Evolutionary conservation across 2,113 vertebrate species (phyloP).

Genomic region (Bombycilla garrulus): DNA sequence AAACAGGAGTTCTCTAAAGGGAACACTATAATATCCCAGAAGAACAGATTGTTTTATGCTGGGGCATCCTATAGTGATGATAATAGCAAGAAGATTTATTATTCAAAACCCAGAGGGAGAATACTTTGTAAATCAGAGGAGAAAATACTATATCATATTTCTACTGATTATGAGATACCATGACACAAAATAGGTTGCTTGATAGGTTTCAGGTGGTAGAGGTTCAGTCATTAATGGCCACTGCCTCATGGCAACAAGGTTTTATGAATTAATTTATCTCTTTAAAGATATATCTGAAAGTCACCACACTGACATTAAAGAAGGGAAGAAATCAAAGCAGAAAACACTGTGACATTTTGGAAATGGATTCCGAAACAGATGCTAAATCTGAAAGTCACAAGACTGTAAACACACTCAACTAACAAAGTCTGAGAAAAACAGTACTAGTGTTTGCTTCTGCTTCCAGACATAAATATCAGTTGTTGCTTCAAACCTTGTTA

Average conservation of each 20-base stretch:
- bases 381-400: slow-evolving; percentile 14
- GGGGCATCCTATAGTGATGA: not conserved
- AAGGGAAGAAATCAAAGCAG: slow-evolving; percentile 13
- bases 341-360: slow-evolving; percentile 13
- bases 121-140: not conserved
- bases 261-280: not conserved
- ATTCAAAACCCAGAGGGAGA: not conserved
- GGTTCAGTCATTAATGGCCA: not conserved
- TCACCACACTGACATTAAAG: not conserved
- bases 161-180: not conserved
- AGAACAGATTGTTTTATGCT: not conserved
- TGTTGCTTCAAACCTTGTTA: not conserved
- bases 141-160: not conserved
- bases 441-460: not conserved
- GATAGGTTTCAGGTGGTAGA: not conserved
- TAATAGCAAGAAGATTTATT: slow-evolving; percentile 19
- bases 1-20: slow-evolving; percentile 5
- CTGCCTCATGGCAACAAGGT: not conserved
- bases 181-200: not conserved
- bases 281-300: not conserved
- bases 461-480: not conserved
- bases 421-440: not conserved
- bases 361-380: not conserved
- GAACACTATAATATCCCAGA: slow-evolving; percentile 2
- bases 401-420: not conserved